Percentiles rank a stretch among this genome's conserved stretches.
Conservation (phyloP, 2,113 vertebrate genomes). For the Oncorhynchus keta region DNA sequence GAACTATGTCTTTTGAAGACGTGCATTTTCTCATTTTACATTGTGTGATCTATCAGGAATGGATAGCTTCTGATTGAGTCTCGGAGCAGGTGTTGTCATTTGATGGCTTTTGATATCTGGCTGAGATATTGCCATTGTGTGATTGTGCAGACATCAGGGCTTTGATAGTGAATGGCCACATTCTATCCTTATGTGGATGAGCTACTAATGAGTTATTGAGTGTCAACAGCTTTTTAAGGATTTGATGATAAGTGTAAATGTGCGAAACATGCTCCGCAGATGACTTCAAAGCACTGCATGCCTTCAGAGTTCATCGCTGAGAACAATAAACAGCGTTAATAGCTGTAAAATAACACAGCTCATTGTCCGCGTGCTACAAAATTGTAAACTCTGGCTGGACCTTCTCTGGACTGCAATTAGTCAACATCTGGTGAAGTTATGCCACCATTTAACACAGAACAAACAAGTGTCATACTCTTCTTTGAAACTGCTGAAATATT, state of each 20-base stretch:
- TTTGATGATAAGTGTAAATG: slow-evolving; percentile 42
- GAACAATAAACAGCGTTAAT: slow-evolving; percentile 39
- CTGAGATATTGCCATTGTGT: slow-evolving; percentile 18
- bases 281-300: slow-evolving; percentile 34
- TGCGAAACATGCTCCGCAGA: slow-evolving; percentile 33
- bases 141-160: slow-evolving; percentile 15
- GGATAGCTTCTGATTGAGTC: neutral
- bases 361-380: too few species aligned
- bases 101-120: slow-evolving; percentile 1
- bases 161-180: slow-evolving; percentile 11
- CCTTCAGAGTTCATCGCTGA: slow-evolving; percentile 21
- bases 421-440: slow-evolving; percentile 24
- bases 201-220: slow-evolving; percentile 41
- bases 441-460: slow-evolving; percentile 22
- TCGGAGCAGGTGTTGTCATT: slow-evolving; percentile 10
- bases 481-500: too few species aligned
- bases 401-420: slow-evolving; percentile 22
- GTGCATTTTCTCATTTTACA: neutral
- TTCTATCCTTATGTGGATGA: slow-evolving; percentile 17
- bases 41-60: neutral
- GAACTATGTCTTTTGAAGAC: neutral
- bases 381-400: neutral
- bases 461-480: neutral
- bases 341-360: slow-evolving; percentile 16
- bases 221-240: slow-evolving; percentile 39